phyloP scores from a whole-genome alignment of 1,140 invertebrate species.

The Apis mellifera region DNA sequence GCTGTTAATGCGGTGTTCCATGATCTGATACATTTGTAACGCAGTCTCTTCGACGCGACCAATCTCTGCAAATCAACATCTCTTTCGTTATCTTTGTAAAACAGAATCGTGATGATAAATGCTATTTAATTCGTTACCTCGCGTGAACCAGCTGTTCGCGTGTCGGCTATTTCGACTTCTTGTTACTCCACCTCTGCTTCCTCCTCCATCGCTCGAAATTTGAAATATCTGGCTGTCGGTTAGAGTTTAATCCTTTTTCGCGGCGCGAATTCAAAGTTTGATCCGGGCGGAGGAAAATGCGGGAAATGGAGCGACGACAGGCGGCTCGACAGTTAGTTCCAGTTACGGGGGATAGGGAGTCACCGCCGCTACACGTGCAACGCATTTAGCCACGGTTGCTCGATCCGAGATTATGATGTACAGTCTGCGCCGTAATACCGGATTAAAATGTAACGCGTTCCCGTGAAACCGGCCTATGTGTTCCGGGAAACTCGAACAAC shows the following conservation, averaged over 20 bases:
- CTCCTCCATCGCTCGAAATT: no score
- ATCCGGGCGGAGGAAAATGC: not conserved
- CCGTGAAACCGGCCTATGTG: conserved; percentile 2
- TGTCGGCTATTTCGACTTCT: no score
- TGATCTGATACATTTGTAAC: conserved; percentile 13
- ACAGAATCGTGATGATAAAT: no score
- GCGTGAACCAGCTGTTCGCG: no score
- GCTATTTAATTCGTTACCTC: no score
- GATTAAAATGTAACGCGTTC: conserved; percentile 62
- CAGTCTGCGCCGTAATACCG: conserved; percentile 53
- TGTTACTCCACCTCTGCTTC: no score
- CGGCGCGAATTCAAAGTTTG: conserved; percentile 5
- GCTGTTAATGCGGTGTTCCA: not conserved
- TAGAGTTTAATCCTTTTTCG: no score
- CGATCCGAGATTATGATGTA: conserved; percentile 63
- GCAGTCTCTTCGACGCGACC: no score
- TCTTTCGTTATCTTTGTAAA: no score
- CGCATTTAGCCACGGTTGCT: conserved; percentile 50
- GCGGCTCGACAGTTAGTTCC: conserved; percentile 41
- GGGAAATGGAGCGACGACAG: not conserved
- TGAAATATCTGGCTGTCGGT: no score
- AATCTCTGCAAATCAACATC: no score
- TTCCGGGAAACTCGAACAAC: no score
- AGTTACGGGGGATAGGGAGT: conserved; percentile 46
- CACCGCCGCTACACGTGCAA: conserved; percentile 42